phyloP scores from a whole-genome alignment of 1,140 invertebrate genomes.

The Musca vetustissima region DNA sequence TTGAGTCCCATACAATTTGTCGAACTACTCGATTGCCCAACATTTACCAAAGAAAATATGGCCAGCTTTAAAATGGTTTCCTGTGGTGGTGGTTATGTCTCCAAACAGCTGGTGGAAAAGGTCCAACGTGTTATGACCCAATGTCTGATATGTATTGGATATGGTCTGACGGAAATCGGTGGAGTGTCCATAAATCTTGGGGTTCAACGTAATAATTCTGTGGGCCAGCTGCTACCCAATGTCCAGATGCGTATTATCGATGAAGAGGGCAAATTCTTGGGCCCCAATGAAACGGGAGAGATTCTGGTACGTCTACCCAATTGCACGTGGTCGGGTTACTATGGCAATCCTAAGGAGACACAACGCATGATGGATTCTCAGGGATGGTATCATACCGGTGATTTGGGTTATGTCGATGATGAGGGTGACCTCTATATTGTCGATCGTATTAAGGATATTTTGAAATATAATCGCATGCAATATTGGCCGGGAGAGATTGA shows the following conservation, averaged over 20 bases:
- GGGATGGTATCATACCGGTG: too few relatives aligned
- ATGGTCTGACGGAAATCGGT: conserved; percentile 42
- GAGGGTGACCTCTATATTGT: conserved; percentile 67
- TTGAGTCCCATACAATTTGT: conserved; percentile 42
- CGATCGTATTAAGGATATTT: conserved; percentile 74
- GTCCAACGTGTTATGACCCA: conserved; percentile 38
- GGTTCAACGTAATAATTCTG: conserved; percentile 36
- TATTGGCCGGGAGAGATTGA: too few relatives aligned
- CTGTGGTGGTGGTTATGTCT: conserved; percentile 39
- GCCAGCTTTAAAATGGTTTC: conserved; percentile 37
- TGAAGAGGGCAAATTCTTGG: too few relatives aligned
- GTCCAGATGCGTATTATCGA: too few relatives aligned
- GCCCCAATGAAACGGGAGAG: conserved; percentile 49
- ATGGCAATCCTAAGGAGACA: conserved; percentile 61
- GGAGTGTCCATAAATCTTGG: conserved; percentile 47
- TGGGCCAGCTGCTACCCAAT: conserved; percentile 41
- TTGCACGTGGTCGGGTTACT: conserved; percentile 52
- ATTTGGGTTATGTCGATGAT: conserved; percentile 70
- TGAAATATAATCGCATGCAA: conserved; percentile 65
- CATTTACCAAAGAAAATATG: conserved; percentile 36
- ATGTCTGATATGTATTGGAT: conserved; percentile 41
- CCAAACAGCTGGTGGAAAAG: conserved; percentile 39
- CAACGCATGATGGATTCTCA: conserved; percentile 59
- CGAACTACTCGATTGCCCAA: conserved; percentile 36
- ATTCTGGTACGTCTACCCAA: conserved; percentile 45